Evolutionary conservation across 2,888 invertebrate genomes (phyloP).

Genomic region (Cataglyphis cursor): DNA sequence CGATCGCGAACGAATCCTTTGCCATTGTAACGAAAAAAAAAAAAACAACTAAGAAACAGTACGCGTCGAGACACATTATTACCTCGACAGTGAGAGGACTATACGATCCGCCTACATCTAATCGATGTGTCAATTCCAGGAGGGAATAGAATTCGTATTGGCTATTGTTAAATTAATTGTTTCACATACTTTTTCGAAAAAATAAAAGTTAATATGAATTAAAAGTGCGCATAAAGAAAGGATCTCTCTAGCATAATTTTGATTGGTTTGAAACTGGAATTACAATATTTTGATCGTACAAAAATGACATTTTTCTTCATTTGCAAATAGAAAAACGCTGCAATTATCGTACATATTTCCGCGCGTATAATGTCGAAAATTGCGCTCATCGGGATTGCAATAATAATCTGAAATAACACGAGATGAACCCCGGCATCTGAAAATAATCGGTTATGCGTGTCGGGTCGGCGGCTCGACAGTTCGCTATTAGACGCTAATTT

Average conservation of each 20-base stretch:
- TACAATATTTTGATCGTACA: not conserved
- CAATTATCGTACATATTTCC: not conserved
- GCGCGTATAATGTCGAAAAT: not conserved
- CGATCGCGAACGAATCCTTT: conserved; percentile 66
- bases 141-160: conserved; percentile 14
- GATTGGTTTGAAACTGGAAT: not conserved
- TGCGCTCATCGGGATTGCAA: not conserved
- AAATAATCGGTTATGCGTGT: conserved; percentile 64
- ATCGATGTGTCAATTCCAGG: not conserved
- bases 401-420: conserved; percentile 10
- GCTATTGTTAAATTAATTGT: not conserved
- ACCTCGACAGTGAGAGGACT: not conserved
- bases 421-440: conserved; percentile 26
- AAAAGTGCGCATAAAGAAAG: not conserved
- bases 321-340: not conserved
- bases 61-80: conserved; percentile 35
- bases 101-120: not conserved
- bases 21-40: conserved; percentile 4
- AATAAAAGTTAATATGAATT: not conserved
- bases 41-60: not conserved
- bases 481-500: conserved; percentile 76
- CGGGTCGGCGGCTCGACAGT: conserved; percentile 49
- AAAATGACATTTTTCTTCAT: not conserved
- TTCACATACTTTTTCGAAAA: not conserved
- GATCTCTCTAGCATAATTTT: not conserved